A percentile compares a stretch with the other conserved stretches of the same genome.
Conservation (phyloP, 2,113 vertebrate species). For the Isurus oxyrinchus region DNA sequence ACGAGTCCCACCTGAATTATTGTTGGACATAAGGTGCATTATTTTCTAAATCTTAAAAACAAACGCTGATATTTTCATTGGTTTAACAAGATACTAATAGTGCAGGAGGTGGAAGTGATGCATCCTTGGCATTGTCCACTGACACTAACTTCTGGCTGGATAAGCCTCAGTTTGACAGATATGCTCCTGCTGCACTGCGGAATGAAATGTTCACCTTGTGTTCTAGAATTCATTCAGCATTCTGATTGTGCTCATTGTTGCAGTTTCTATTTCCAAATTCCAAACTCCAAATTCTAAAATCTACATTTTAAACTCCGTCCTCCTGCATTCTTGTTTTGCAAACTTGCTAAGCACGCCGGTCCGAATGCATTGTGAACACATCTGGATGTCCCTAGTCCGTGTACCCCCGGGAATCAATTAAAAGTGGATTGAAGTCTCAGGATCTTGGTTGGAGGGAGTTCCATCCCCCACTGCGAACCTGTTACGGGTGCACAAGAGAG, state of each 20-base stretch:
- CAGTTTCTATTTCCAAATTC: not conserved
- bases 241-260: not conserved
- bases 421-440: not conserved
- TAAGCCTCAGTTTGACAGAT: not conserved
- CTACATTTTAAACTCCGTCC: not conserved
- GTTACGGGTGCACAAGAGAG: no score
- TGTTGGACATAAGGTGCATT: not conserved
- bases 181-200: not conserved
- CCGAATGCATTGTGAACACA: not conserved
- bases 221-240: not conserved
- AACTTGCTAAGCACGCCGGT: not conserved
- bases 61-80: not conserved
- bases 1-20: not conserved
- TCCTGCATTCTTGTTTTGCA: not conserved
- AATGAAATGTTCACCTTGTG: not conserved
- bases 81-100: not conserved
- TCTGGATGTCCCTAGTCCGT: not conserved
- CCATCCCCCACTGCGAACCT: not conserved
- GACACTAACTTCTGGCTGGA: not conserved
- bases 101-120: not conserved
- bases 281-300: not conserved
- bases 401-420: no score
- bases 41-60: not conserved
- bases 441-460: not conserved
- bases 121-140: not conserved